Percentiles rank a stretch among this genome's conserved stretches.
These are phyloP conservation scores for Smittia aterrima DNA, from an alignment of 2,888 invertebrate genomes.

Conservation along the genomic window DNA sequence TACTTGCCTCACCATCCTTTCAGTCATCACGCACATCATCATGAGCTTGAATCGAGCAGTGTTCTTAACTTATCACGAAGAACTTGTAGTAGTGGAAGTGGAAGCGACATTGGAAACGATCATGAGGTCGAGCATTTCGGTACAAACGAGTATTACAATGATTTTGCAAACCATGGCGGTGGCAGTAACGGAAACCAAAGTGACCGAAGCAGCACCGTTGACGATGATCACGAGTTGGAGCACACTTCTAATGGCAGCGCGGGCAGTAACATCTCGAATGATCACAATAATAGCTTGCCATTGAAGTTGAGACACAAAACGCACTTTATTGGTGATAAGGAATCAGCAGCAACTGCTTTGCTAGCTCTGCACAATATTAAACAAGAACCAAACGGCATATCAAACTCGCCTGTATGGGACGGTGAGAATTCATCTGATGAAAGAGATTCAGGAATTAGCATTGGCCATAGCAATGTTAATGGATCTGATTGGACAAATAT, in stretches of 20 bases:
- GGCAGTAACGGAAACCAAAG: conserved; percentile 34
- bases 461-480: conserved; percentile 55
- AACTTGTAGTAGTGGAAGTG: conserved; percentile 50
- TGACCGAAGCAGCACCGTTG: conserved; percentile 35
- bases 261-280: conserved; percentile 48
- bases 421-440: conserved; percentile 89
- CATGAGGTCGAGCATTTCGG: conserved; percentile 48
- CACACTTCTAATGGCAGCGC: conserved; percentile 50
- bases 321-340: conserved; percentile 78
- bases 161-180: conserved; percentile 45
- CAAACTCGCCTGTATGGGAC: conserved; percentile 74
- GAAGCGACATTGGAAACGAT: conserved; percentile 43
- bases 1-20: conserved; percentile 26
- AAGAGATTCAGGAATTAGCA: conserved; percentile 83
- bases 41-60: conserved; percentile 50
- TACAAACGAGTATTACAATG: conserved; percentile 45
- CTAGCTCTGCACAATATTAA: conserved; percentile 82
- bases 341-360: conserved; percentile 76
- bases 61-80: conserved; percentile 71
- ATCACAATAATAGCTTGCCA: conserved; percentile 77
- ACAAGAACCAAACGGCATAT: conserved; percentile 59
- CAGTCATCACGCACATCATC: conserved; percentile 37
- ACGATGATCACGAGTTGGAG: conserved; percentile 57
- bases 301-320: conserved; percentile 89
- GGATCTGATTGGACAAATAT: conserved; percentile 50